Evolutionary conservation across 1,140 invertebrate species (phyloP), one percentile per base, ranked within the genome.

Genomic region (Himalopsyche phryganea): DNA sequence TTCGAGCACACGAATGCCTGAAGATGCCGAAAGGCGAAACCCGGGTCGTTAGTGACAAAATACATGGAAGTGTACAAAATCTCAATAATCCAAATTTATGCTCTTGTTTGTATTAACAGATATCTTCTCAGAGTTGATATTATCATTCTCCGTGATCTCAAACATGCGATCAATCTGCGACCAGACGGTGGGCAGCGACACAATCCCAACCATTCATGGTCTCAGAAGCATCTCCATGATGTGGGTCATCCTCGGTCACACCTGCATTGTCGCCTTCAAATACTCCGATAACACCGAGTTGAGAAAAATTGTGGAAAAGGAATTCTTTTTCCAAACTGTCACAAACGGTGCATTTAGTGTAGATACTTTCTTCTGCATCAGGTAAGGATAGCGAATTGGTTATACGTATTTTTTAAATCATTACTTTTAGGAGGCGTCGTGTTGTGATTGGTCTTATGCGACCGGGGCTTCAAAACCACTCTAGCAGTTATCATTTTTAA

Each of bases 241-340:
- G 6, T 96, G 94, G 94, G 90, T 96, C 0, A 91, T 97, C 41
- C 81, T 95, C 1, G 93, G 92, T 0, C 93, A 97, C 71, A 90
- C 91, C 0, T 94, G 85, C 75, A 90, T 90, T 68, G 83, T 88
- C 46, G 84, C 85, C 1, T 92, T 91, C 70, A 91, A 91, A 75
- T 91, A 90, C 68, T 88, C 90, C 1, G 89, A 92, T 68, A 92
- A 92, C 69, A 90, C 88, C 71, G 87, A 88, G 42, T 84, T 89
- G 60, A 76, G 89, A 45, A 87, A 84, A 60, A 78, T 90, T 18
- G 82, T 90, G 10, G 88, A 92, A 69, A 86, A 88, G 67, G 85
- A 88, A 64, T 86, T 91, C 71, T 79, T 88, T 55, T 91, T 91
- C 68, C 89, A 92, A 73, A 87, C 89, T 0, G 86, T 93, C 23